Percentiles rank a stretch among this genome's conserved stretches.
Conservation (phyloP, 2,888 invertebrate genomes). For the Zelleria hepariella region DNA sequence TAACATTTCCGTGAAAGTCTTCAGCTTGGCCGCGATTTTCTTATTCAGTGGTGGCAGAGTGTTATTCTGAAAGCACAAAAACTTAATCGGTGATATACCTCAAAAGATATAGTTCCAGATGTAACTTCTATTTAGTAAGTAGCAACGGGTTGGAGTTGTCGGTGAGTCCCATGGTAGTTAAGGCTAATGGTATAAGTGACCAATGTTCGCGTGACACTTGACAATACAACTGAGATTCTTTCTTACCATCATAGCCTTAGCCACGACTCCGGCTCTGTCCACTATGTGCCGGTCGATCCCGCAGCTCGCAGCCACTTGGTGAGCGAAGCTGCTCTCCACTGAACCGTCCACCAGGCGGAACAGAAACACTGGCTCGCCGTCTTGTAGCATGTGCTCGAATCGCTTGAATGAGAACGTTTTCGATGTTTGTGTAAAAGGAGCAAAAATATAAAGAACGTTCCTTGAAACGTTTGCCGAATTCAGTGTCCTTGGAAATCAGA, state of each 20-base stretch:
- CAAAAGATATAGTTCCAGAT: background rate
- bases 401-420: constrained; percentile 67
- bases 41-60: constrained; percentile 38
- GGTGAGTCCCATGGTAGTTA: too few relatives aligned
- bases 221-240: too few relatives aligned
- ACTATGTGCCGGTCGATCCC: constrained; percentile 70
- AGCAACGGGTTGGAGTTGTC: too few relatives aligned
- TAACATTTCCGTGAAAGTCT: constrained; percentile 33
- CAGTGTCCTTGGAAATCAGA: background rate
- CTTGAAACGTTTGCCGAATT: background rate
- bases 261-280: constrained; percentile 62
- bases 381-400: constrained; percentile 73
- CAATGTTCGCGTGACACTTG: too few relatives aligned
- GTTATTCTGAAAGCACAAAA: constrained; percentile 34
- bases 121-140: too few relatives aligned
- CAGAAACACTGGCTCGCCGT: constrained; percentile 75
- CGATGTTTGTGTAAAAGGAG: too few relatives aligned
- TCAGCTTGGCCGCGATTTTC: constrained; percentile 43
- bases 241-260: constrained; percentile 38
- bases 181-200: too few relatives aligned
- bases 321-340: constrained; percentile 75
- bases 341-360: constrained; percentile 75
- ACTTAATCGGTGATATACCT: too few relatives aligned
- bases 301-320: constrained; percentile 73
- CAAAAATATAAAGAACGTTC: background rate